Conservation (phyloP, 37 sponge, comb jelly and placozoan genomes). For the Theonella swinhoei region DNA sequence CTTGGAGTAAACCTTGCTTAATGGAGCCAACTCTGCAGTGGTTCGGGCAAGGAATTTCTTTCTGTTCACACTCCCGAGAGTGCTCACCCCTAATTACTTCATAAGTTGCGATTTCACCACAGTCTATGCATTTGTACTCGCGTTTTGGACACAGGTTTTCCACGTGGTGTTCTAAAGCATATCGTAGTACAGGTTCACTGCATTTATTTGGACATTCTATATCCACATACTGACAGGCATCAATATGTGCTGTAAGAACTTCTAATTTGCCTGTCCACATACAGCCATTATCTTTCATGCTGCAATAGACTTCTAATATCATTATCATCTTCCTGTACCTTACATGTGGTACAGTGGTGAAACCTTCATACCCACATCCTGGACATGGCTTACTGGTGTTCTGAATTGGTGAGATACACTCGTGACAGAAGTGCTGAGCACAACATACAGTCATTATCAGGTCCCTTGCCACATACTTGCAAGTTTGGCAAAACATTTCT, state of each 20-base stretch:
- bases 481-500: slow-evolving; percentile 7
- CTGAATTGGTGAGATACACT: neutral
- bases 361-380: neutral
- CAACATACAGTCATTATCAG: slow-evolving; percentile 16
- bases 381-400: slow-evolving; percentile 19
- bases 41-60: slow-evolving; percentile 28
- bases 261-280: slow-evolving; percentile 21
- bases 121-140: slow-evolving; percentile 29
- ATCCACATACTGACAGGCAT: slow-evolving; percentile 20
- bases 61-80: slow-evolving; percentile 21
- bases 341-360: neutral
- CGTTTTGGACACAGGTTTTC: slow-evolving; percentile 23
- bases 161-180: slow-evolving; percentile 4
- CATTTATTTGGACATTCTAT: slow-evolving; percentile 24
- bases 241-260: slow-evolving; percentile 7
- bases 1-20: slow-evolving; percentile 5
- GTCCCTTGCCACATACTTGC: slow-evolving; percentile 7
- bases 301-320: slow-evolving; percentile 11
- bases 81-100: slow-evolving; percentile 3
- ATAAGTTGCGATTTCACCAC: slow-evolving; percentile 12
- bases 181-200: neutral
- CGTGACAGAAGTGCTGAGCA: slow-evolving; percentile 24
- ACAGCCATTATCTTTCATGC: slow-evolving; percentile 24
- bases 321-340: neutral
- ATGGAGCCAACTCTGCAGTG: slow-evolving; percentile 8